A percentile compares a stretch with the other conserved stretches of the same genome.
phyloP scores from a whole-genome alignment of 1,140 invertebrate species.

The Tribolium castaneum region DNA sequence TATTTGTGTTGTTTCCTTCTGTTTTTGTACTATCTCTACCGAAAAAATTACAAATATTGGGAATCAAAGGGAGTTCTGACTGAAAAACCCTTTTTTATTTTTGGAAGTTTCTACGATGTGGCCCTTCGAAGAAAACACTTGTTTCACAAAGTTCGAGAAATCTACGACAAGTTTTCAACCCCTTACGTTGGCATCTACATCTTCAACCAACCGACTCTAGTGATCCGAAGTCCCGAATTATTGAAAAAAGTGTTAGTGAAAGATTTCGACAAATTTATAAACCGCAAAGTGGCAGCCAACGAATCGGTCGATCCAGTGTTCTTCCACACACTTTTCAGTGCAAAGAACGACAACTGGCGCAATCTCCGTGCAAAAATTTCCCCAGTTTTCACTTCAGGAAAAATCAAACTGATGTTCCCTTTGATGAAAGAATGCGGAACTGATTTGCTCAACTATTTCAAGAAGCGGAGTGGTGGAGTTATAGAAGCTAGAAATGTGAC shows the following conservation, averaged over 20 bases:
- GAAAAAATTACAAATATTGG: slow-evolving; percentile 11
- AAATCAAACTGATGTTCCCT: slow-evolving; percentile 64
- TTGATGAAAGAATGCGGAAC: slow-evolving; percentile 57
- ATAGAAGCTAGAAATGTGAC: slow-evolving; percentile 63
- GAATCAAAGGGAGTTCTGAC: background rate
- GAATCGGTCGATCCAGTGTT: slow-evolving; percentile 66
- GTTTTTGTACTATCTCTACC: background rate
- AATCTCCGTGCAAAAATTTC: slow-evolving; percentile 60
- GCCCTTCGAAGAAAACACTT: background rate
- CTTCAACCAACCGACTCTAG: slow-evolving; percentile 60
- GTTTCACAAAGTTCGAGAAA: slow-evolving; percentile 20
- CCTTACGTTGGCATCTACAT: slow-evolving; percentile 63
- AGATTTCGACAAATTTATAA: slow-evolving; percentile 67
- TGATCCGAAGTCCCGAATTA: slow-evolving; percentile 63
- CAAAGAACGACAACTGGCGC: slow-evolving; percentile 61
- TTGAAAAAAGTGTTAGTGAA: slow-evolving; percentile 66
- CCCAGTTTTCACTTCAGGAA: slow-evolving; percentile 62
- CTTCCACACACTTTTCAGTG: slow-evolving; percentile 55
- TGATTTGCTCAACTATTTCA: slow-evolving; percentile 53
- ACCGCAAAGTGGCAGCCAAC: slow-evolving; percentile 64
- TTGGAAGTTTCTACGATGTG: slow-evolving; percentile 7
- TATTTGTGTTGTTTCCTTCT: background rate
- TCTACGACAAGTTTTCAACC: slow-evolving; percentile 55
- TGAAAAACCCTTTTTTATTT: slow-evolving; percentile 8
- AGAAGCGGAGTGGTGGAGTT: background rate